These are phyloP conservation scores for Malurus cyaneus DNA, from an alignment of 2,113 vertebrate genomes.

Conservation along the genomic window DNA sequence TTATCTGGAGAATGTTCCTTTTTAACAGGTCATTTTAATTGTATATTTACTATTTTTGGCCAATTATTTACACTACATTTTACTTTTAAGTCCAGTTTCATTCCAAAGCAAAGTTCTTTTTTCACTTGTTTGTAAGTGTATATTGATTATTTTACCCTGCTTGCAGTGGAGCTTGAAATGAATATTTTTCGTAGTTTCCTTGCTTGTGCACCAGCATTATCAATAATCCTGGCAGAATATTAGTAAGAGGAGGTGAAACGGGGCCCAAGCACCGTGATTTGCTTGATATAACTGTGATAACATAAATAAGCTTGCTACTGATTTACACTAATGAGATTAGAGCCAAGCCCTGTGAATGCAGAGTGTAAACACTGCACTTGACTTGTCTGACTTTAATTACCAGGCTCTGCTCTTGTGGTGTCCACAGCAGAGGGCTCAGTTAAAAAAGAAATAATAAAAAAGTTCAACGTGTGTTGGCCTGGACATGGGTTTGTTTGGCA, in stretches of 20 bases:
- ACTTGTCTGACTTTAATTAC: neutral
- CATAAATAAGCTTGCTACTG: neutral
- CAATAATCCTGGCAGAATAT: constrained; percentile 26
- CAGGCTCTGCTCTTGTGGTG: neutral
- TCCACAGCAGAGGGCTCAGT: neutral
- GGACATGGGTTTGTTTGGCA: neutral
- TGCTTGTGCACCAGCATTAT: neutral
- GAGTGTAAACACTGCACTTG: neutral
- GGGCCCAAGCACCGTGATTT: neutral
- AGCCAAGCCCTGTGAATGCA: neutral
- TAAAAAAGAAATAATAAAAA: no score
- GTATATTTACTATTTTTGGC: neutral
- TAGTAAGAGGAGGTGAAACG: neutral
- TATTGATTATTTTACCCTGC: constrained; percentile 61
- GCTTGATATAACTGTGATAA: neutral
- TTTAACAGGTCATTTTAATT: neutral
- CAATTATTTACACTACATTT: neutral
- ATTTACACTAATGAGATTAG: neutral
- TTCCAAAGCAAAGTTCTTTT: neutral
- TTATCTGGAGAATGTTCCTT: neutral
- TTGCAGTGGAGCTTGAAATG: constrained; percentile 62
- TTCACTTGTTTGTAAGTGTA: neutral
- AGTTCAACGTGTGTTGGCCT: accelerated
- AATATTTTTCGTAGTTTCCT: constrained; percentile 51
- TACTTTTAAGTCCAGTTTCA: neutral